Evolutionary conservation across 1,140 invertebrate species (phyloP).

Genomic region (Charaxes varanes): DNA sequence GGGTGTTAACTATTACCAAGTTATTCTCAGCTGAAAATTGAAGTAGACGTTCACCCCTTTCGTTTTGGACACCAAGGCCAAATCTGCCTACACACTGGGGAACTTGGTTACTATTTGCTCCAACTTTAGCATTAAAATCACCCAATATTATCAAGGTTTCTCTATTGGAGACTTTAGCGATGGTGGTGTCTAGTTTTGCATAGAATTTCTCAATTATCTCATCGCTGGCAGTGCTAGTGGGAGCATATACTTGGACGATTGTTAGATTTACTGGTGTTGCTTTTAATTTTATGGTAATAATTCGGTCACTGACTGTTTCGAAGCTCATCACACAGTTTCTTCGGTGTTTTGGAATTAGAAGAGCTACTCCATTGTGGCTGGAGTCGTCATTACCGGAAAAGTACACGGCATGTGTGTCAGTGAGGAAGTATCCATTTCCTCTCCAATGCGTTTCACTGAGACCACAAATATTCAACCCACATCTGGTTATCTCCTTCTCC

Average conservation of each 20-base stretch:
- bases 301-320: conserved; percentile 14
- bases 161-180: conserved; percentile 18
- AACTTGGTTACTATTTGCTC: conserved; percentile 5
- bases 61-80: conserved; percentile 11
- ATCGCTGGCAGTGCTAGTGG: conserved; percentile 10
- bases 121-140: conserved; percentile 26
- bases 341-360: neutral
- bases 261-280: conserved; percentile 14
- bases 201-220: conserved; percentile 22
- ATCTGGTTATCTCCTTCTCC: conserved; percentile 6
- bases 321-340: conserved; percentile 14
- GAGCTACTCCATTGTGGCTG: conserved; percentile 6
- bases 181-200: conserved; percentile 10
- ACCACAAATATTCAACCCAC: conserved; percentile 13
- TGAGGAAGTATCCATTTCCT: conserved; percentile 9
- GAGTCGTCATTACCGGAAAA: conserved; percentile 8
- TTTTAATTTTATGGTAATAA: conserved; percentile 11
- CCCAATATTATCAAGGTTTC: conserved; percentile 18
- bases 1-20: conserved; percentile 1
- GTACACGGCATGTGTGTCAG: conserved; percentile 7
- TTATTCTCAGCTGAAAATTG: neutral
- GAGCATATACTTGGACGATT: conserved; percentile 20
- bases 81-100: conserved; percentile 12
- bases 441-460: conserved; percentile 13
- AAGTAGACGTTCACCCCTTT: neutral